These are phyloP conservation scores for Nannoperca obscura DNA, from an alignment of 2,797 vertebrate genomes.

Conservation along the genomic window DNA sequence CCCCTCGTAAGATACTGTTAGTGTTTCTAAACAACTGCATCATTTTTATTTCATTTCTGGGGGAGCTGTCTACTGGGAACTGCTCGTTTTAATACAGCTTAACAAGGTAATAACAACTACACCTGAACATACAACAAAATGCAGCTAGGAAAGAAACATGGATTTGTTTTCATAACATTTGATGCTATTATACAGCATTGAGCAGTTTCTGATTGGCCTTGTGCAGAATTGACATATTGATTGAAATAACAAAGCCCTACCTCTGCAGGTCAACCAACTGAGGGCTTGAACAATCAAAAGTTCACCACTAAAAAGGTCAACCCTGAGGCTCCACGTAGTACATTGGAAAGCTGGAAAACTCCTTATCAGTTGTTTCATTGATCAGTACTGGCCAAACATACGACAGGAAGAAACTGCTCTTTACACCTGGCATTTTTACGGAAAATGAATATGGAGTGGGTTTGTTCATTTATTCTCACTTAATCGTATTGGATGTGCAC, in stretches of 20 bases:
- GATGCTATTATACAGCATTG: not conserved
- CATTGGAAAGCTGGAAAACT: conserved; percentile 1
- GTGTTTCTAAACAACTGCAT: conserved; percentile 10
- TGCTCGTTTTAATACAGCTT: not conserved
- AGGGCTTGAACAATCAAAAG: conserved; percentile 6
- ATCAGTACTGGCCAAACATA: conserved; percentile 14
- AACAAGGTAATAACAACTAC: too few species aligned
- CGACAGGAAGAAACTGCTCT: not conserved
- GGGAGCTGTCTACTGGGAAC: not conserved
- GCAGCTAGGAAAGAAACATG: not conserved
- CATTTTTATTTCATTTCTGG: conserved; percentile 4
- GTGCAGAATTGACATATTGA: conserved; percentile 27
- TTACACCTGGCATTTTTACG: not conserved
- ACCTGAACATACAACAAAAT: not conserved
- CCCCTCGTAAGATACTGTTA: not conserved
- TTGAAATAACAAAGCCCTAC: conserved; percentile 6
- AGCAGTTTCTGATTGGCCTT: not conserved
- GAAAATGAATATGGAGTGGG: not conserved
- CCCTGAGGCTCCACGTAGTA: not conserved
- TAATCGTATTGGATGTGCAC: conserved; percentile 6
- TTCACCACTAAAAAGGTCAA: conserved; percentile 38
- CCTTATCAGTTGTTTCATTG: conserved; percentile 27
- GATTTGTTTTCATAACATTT: not conserved
- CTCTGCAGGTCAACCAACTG: conserved; percentile 13
- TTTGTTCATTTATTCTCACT: conserved; percentile 14